Conservation (phyloP, 2,888 invertebrate species). For the Anarsia innoxiella region DNA sequence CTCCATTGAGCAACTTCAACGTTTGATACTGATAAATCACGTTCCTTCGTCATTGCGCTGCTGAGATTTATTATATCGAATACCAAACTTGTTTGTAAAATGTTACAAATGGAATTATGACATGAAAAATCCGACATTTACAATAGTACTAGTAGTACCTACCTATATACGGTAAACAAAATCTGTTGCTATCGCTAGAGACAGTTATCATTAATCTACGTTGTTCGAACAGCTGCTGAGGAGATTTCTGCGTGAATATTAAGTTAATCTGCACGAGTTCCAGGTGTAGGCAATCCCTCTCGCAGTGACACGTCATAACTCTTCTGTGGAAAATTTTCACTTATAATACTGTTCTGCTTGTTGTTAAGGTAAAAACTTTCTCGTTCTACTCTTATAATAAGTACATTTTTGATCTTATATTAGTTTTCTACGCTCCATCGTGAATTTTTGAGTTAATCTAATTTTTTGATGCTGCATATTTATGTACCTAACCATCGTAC, state of each 20-base stretch:
- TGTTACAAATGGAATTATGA: conserved; percentile 2
- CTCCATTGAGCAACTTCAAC: conserved; percentile 42
- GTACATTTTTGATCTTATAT: no score
- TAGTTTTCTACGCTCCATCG: no score
- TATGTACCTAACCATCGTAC: no score
- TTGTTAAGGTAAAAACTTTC: no score
- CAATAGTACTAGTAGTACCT: conserved; percentile 15
- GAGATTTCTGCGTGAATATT: conserved; percentile 16
- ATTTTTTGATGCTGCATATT: no score
- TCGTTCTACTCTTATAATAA: no score
- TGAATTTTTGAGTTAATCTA: no score
- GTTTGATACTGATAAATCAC: conserved; percentile 48
- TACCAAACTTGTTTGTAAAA: conserved; percentile 8
- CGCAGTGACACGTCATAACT: conserved; percentile 10
- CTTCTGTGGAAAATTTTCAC: conserved; percentile 10
- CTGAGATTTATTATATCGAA: conserved; percentile 22
- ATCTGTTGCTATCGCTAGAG: conserved; percentile 21
- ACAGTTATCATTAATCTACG: conserved; percentile 24
- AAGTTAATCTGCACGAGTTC: conserved; percentile 17
- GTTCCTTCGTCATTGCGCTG: conserved; percentile 23
- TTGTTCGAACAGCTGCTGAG: conserved; percentile 15
- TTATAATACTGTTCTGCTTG: no score
- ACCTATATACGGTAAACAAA: conserved; percentile 25
- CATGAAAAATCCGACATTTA: conserved; percentile 10
- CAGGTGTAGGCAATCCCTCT: conserved; percentile 19